Evolutionary conservation across 2,888 invertebrate species (phyloP).

Genomic region (Sinhomidia bicolor): DNA sequence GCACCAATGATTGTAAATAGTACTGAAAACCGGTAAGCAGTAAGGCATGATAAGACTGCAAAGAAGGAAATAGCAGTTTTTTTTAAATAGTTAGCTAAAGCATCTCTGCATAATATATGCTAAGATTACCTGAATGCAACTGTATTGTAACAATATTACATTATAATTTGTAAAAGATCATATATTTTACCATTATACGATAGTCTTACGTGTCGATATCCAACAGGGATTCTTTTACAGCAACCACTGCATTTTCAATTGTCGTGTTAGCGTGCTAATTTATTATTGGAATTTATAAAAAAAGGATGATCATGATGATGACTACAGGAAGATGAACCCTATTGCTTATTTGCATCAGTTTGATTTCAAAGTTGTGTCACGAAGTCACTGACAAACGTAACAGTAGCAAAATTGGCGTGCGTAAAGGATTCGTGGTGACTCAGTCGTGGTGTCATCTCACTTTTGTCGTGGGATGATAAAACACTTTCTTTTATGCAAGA

Average conservation of each 20-base stretch:
- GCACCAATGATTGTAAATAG: neutral
- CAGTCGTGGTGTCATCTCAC: neutral
- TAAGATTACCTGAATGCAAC: neutral
- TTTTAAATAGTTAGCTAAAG: too few relatives aligned
- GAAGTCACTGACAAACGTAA: neutral
- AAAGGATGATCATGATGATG: neutral
- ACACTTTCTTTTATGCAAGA: too few relatives aligned
- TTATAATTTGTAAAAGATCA: neutral
- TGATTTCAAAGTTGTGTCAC: neutral
- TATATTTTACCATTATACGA: neutral
- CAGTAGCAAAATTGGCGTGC: too few relatives aligned
- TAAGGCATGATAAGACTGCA: too few relatives aligned
- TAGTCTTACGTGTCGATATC: neutral
- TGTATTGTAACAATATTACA: neutral
- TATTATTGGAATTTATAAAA: neutral
- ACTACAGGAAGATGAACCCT: neutral
- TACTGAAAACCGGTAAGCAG: neutral
- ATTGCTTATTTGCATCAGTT: neutral
- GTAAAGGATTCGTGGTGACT: neutral
- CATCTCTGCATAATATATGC: too few relatives aligned
- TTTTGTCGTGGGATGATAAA: slow-evolving; percentile 11
- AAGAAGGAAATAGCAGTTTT: too few relatives aligned
- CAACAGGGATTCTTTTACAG: too few relatives aligned
- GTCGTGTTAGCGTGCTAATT: neutral
- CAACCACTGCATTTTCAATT: too few relatives aligned